Evolutionary conservation across 2,113 vertebrate species (phyloP).

Genomic region (Setophaga petechia): DNA sequence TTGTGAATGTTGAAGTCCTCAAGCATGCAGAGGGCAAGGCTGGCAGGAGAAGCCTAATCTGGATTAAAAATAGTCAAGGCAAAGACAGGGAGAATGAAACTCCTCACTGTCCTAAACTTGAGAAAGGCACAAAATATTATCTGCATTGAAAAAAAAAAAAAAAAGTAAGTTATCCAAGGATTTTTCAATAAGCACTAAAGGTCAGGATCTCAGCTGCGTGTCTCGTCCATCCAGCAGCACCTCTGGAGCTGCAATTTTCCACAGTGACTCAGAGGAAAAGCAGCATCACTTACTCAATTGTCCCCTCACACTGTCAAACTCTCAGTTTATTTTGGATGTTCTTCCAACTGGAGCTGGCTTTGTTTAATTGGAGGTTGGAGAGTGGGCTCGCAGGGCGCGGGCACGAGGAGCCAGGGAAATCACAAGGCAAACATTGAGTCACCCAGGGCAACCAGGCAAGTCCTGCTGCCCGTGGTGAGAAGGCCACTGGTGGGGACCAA

Average conservation of each 20-base stretch:
- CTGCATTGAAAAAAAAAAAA: background rate
- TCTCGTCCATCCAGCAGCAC: conserved; percentile 4
- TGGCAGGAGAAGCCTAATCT: background rate
- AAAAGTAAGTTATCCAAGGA: background rate
- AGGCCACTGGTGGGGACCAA: background rate
- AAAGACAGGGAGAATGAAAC: background rate
- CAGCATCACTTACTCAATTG: conserved; percentile 33
- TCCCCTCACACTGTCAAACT: conserved; percentile 3
- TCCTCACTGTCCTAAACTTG: background rate
- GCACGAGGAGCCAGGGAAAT: conserved; percentile 18
- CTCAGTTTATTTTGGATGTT: conserved; percentile 60
- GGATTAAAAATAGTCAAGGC: background rate
- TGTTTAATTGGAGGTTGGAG: conserved; percentile 51
- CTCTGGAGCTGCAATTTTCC: conserved; percentile 26
- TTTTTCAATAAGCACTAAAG: background rate
- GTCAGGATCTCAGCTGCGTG: background rate
- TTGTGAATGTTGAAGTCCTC: background rate
- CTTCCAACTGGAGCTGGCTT: conserved; percentile 1
- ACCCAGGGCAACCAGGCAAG: background rate
- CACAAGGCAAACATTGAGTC: conserved; percentile 56
- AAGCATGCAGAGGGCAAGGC: accelerated
- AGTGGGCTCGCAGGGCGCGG: background rate
- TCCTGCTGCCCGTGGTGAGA: background rate
- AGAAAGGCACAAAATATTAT: background rate
- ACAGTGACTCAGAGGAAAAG: conserved; percentile 58